Conservation (phyloP, 2,113 vertebrate species). For the Philantomba maxwellii region DNA sequence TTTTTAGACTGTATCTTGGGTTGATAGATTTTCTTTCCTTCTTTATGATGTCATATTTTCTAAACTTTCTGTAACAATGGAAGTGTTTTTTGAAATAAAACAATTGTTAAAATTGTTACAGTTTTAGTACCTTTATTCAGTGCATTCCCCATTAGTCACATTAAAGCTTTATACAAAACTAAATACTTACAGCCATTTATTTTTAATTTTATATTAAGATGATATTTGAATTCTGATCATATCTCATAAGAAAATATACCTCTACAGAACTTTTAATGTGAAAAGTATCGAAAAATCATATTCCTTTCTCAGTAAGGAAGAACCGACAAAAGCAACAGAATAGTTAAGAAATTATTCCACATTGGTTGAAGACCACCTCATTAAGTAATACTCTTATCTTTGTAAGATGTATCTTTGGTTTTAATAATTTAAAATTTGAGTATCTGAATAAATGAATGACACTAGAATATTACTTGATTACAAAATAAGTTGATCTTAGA, state of each 20-base stretch:
- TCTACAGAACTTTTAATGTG: neutral
- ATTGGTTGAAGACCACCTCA: slow-evolving; percentile 31
- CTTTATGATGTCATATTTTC: neutral
- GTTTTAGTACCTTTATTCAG: slow-evolving; percentile 9
- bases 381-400: slow-evolving; percentile 37
- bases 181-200: neutral
- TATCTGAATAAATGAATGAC: slow-evolving; percentile 66
- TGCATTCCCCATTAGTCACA: neutral
- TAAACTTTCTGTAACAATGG: neutral
- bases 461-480: slow-evolving; percentile 64
- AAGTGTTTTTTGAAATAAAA: neutral
- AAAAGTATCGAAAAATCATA: neutral
- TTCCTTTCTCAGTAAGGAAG: neutral
- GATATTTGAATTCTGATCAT: slow-evolving; percentile 22
- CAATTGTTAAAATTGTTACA: neutral
- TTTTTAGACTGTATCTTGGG: neutral
- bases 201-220: neutral
- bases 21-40: neutral
- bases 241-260: neutral
- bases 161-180: neutral
- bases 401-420: slow-evolving; percentile 57
- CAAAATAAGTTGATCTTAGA: slow-evolving; percentile 66
- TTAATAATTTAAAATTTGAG: slow-evolving; percentile 64
- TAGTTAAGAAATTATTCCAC: slow-evolving; percentile 29
- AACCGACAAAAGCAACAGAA: slow-evolving; percentile 26